Evolutionary conservation across 2,888 invertebrate species (phyloP), one percentile per base, ranked within the genome.

Genomic region (Epinotia ramella): DNA sequence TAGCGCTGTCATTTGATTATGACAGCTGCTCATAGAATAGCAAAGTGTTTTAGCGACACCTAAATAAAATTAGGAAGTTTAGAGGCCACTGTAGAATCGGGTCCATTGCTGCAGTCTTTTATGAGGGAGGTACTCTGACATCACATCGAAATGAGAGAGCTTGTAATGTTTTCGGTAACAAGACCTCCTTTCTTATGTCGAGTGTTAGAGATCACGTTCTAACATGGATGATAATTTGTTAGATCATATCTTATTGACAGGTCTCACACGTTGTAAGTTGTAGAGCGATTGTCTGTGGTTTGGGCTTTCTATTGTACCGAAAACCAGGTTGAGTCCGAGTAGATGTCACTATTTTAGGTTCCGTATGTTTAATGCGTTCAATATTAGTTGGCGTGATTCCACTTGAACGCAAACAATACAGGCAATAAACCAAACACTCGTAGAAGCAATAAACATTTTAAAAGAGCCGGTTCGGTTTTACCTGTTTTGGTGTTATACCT

Each of bases 181-280:
- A 3, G n/a, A 5, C 63, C 49, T 20, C 65, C 65, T 65, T 49
- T 49, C 28, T 28, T 24, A 65, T 65, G 65, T 65, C 49, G 49
- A 24, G 46, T 49, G 65, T 49, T 65, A 28, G 16, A 16, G 65
- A 49, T 16, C 65, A 40, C 13, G 6, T 13, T 53, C 13, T 20
- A 20, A 40, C 40, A 24, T 40, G 53, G 12, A 16, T 40, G n/a
- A n/a, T n/a, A 24, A 18, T 9, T 11, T 20, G 71, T 71, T 40
- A 63, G 53, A 67, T 63, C 69, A 59, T 57, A 69, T 69, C 66
- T 33, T 12, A 69, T 44, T 70, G 72, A 62, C 76, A 70, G 18
- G 64, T 64, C 72, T 57, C 73, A 46, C 76, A 67, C 40, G 9
- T 16, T 33, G 20, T n/a, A 65, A 5, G 53, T n/a, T 53, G n/a